A percentile compares a stretch with the other conserved stretches of the same genome.
Evolutionary conservation across 2,113 vertebrate species (phyloP).

Genomic region (Conger conger): DNA sequence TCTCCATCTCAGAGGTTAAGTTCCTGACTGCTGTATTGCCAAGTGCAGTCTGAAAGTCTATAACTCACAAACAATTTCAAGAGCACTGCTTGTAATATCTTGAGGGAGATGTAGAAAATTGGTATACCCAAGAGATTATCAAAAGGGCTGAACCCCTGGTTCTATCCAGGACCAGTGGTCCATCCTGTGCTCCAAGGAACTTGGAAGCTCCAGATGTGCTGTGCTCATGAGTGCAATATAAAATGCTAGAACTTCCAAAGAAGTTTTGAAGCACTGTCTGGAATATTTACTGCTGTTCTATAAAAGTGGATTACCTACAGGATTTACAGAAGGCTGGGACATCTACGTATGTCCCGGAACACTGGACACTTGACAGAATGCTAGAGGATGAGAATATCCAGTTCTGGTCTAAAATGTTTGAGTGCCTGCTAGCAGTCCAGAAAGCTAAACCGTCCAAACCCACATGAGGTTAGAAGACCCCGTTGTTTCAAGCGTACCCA

Average conservation of each 20-base stretch:
- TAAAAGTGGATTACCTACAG: too few species aligned
- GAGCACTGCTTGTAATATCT: not conserved
- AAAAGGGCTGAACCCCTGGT: too few species aligned
- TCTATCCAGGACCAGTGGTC: too few species aligned
- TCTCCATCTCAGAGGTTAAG: not conserved
- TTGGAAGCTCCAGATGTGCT: too few species aligned
- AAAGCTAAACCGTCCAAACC: not conserved
- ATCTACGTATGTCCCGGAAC: too few species aligned
- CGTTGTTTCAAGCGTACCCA: not conserved
- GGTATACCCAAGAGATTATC: not conserved
- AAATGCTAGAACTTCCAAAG: too few species aligned
- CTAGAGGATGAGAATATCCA: not conserved
- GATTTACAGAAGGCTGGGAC: too few species aligned
- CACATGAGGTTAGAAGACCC: not conserved
- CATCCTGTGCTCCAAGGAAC: too few species aligned
- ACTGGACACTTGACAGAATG: not conserved
- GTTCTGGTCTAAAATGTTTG: not conserved
- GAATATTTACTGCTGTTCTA: too few species aligned
- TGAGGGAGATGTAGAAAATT: too few species aligned
- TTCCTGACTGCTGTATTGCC: not conserved
- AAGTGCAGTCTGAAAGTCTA: not conserved
- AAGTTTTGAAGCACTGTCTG: too few species aligned
- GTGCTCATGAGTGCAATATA: too few species aligned
- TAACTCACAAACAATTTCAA: not conserved
- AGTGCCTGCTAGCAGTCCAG: not conserved